Conservation (phyloP, 2,888 invertebrate genomes). For the Andrena fulva region DNA sequence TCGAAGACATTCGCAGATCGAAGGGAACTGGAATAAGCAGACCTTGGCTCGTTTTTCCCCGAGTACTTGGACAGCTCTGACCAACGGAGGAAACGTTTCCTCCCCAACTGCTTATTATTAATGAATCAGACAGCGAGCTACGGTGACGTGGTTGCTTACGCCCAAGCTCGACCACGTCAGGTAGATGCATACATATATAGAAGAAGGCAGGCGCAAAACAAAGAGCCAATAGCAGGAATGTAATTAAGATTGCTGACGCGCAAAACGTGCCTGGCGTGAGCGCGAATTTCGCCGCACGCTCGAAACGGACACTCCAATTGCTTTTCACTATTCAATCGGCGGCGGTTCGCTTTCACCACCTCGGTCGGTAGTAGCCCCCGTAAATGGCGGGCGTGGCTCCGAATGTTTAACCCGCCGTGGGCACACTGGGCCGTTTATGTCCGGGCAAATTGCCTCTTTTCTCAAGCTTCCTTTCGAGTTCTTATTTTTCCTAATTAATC, state of each 20-base stretch:
- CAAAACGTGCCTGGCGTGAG: not conserved
- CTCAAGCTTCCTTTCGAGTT: too few relatives aligned
- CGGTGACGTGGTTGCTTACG: conserved; percentile 72
- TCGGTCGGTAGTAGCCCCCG: too few relatives aligned
- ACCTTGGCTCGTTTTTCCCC: not conserved
- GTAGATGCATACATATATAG: conserved; percentile 20
- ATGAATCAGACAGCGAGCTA: conserved; percentile 66
- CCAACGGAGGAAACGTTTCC: conserved; percentile 28
- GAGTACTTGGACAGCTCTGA: not conserved
- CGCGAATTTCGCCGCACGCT: not conserved
- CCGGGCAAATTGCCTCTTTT: too few relatives aligned
- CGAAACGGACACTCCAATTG: not conserved
- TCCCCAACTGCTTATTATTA: conserved; percentile 62
- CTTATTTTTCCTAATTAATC: too few relatives aligned
- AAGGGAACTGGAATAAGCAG: not conserved
- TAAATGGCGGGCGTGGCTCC: too few relatives aligned
- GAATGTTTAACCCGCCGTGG: too few relatives aligned
- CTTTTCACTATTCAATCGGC: conserved; percentile 1
- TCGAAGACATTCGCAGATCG: not conserved
- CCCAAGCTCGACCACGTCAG: conserved; percentile 68
- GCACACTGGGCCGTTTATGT: too few relatives aligned
- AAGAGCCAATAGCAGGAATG: conserved; percentile 12
- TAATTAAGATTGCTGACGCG: conserved; percentile 27
- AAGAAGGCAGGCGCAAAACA: conserved; percentile 24
- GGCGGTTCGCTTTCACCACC: too few relatives aligned